Conservation (phyloP, 53 echinoderm and acorn worm species). For the Pentamera pediparva region DNA sequence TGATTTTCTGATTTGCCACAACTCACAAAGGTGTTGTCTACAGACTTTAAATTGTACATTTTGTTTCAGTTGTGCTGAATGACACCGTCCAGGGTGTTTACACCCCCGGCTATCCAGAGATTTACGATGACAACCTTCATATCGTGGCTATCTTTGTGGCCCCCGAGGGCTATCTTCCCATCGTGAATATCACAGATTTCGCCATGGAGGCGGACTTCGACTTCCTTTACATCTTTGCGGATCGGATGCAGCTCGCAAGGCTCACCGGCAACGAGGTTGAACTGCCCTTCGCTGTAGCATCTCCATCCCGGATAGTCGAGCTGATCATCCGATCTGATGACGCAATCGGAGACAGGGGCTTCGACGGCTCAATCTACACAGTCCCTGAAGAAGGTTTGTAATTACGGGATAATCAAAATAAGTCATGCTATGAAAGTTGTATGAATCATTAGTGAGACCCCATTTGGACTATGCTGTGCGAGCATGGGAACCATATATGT, state of each 20-base stretch:
- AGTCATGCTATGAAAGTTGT: no score
- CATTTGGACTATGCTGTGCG: no score
- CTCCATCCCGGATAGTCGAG: background rate
- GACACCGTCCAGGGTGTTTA: background rate
- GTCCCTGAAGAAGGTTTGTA: background rate
- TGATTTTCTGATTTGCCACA: no score
- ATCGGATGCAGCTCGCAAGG: no score
- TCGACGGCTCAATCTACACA: background rate
- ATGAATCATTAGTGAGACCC: no score
- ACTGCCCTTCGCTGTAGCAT: background rate
- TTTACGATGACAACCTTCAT: background rate
- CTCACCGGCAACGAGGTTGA: background rate
- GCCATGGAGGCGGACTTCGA: background rate
- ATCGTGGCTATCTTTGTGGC: background rate
- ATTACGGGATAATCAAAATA: no score
- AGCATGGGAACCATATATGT: no score
- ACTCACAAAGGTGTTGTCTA: no score
- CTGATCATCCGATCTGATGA: background rate
- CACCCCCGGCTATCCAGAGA: background rate
- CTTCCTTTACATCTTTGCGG: background rate
- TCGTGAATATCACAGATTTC: slow-evolving; percentile 6
- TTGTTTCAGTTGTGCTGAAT: background rate
- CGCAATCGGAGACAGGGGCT: background rate
- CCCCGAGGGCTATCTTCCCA: background rate
- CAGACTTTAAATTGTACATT: no score